A percentile compares a stretch with the other conserved stretches of the same genome.
Evolutionary conservation across 2,113 vertebrate species (phyloP).

Genomic region (Tonatia bakeri): DNA sequence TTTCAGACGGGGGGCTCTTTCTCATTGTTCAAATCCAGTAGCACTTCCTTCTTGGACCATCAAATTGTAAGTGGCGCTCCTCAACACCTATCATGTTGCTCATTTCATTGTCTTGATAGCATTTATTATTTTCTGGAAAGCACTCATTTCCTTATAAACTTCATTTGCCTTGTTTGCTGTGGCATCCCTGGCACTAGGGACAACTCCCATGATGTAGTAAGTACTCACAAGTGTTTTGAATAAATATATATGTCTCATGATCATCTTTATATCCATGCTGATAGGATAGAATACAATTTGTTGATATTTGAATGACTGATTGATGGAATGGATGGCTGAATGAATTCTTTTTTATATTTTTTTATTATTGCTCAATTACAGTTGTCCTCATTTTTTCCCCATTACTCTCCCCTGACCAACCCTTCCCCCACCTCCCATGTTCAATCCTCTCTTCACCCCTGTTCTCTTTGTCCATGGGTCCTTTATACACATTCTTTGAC

Average conservation of each 20-base stretch:
- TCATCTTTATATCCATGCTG: not conserved
- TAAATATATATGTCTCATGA: not conserved
- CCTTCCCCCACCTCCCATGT: too few species aligned
- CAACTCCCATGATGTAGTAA: not conserved
- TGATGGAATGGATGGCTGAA: not conserved
- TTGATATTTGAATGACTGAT: not conserved
- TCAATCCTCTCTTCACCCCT: too few species aligned
- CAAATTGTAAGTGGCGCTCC: too few species aligned
- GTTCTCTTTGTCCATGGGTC: too few species aligned
- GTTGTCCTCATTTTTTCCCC: too few species aligned
- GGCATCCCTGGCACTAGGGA: not conserved
- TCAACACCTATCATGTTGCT: fast-evolving
- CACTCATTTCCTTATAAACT: not conserved
- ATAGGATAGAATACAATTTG: not conserved
- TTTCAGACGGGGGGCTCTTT: not conserved
- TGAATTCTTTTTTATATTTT: not conserved
- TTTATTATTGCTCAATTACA: too few species aligned
- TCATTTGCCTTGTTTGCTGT: not conserved
- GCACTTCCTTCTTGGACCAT: not conserved
- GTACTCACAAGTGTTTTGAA: not conserved
- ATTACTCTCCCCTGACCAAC: too few species aligned
- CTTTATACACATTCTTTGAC: too few species aligned
- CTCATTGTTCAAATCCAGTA: not conserved
- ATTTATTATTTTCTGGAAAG: not conserved
- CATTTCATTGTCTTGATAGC: not conserved